Percentiles rank a stretch among this genome's conserved stretches.
Evolutionary conservation across 2,888 invertebrate species (phyloP).

Genomic region (Calliscelio sp.): DNA sequence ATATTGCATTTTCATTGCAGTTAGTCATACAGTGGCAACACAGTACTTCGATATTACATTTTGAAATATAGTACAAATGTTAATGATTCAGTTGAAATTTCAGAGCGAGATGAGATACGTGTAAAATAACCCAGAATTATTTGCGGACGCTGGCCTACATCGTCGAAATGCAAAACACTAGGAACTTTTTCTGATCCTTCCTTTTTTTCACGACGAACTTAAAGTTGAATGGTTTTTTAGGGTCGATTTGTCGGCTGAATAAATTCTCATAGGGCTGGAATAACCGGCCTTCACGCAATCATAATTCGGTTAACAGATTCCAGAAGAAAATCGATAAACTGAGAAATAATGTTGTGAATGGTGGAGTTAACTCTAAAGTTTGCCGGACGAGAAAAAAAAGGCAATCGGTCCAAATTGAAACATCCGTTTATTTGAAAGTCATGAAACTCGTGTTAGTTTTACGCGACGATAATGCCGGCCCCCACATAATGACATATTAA

Average conservation of each 20-base stretch:
- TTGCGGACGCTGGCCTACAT: slow-evolving; percentile 28
- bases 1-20: too few species aligned
- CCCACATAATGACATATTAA: slow-evolving; percentile 24
- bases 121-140: slow-evolving; percentile 12
- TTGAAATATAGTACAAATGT: too few species aligned
- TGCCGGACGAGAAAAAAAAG: slow-evolving; percentile 22
- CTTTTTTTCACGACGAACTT: slow-evolving; percentile 37
- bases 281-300: slow-evolving; percentile 66
- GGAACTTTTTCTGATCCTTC: slow-evolving; percentile 27
- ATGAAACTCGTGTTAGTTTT: slow-evolving; percentile 50
- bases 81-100: too few species aligned
- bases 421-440: slow-evolving; percentile 44
- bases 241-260: slow-evolving; percentile 60
- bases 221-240: slow-evolving; percentile 58
- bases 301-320: slow-evolving; percentile 70
- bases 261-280: slow-evolving; percentile 58
- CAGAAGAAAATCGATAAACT: slow-evolving; percentile 52
- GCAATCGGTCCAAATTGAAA: slow-evolving; percentile 30
- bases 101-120: too few species aligned
- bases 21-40: too few species aligned
- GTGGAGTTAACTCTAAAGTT: slow-evolving; percentile 35
- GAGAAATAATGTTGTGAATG: slow-evolving; percentile 48
- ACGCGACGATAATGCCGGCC: slow-evolving; percentile 18
- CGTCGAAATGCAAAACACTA: slow-evolving; percentile 7
- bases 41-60: too few species aligned